These are phyloP conservation scores for Metaphire vulgaris DNA, from an alignment of 1,140 invertebrate genomes.

Conservation along the genomic window DNA sequence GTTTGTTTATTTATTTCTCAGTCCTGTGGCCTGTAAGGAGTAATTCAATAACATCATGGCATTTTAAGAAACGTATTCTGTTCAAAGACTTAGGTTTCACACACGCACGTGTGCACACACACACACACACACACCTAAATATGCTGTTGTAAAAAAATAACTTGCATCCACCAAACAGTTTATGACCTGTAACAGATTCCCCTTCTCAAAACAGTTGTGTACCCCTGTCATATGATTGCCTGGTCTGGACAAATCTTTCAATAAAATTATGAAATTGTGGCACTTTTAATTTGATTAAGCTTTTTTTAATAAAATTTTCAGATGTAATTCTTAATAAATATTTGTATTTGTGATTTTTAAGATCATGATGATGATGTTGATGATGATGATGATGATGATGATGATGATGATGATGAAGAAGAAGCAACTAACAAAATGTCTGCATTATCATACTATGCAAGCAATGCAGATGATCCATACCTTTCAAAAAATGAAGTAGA, in stretches of 20 bases:
- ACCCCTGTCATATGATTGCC: not conserved
- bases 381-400: conserved; percentile 26
- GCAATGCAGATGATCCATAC: conserved; percentile 58
- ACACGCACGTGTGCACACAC: too few relatives aligned
- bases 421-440: conserved; percentile 37
- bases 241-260: too few relatives aligned
- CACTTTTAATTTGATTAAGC: not conserved
- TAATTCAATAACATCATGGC: too few relatives aligned
- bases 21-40: too few relatives aligned
- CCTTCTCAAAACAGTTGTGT: not conserved
- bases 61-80: too few relatives aligned
- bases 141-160: too few relatives aligned
- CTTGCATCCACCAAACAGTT: too few relatives aligned
- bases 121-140: too few relatives aligned
- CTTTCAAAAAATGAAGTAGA: conserved; percentile 56
- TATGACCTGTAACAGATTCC: not conserved
- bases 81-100: too few relatives aligned
- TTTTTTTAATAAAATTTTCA: not conserved
- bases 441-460: conserved; percentile 55
- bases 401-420: conserved; percentile 39
- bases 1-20: not conserved
- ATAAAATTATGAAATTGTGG: too few relatives aligned
- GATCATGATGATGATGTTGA: conserved; percentile 9
- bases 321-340: not conserved
- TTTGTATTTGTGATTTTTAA: not conserved